These are phyloP conservation scores for Acronicta alni DNA, from an alignment of 2,888 invertebrate species.

Conservation along the genomic window DNA sequence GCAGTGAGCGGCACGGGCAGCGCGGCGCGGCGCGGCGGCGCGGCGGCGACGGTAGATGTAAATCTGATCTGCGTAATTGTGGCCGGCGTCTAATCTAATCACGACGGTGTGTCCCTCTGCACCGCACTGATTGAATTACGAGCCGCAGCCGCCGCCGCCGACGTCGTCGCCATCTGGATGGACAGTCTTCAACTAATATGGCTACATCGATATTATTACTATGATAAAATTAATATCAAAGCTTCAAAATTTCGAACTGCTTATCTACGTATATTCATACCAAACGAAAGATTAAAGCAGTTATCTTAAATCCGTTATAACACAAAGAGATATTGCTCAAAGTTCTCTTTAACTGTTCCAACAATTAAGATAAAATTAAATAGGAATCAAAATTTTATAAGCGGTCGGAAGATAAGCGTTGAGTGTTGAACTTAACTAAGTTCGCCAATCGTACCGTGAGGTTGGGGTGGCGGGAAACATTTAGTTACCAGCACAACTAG, in stretches of 20 bases:
- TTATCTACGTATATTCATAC: constrained; percentile 23
- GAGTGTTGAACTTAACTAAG: constrained; percentile 83
- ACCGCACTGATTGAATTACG: constrained; percentile 83
- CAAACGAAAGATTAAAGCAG: constrained; percentile 52
- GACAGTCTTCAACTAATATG: constrained; percentile 56
- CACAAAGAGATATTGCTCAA: constrained; percentile 75
- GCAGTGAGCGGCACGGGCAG: background rate
- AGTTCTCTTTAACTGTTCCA: constrained; percentile 81
- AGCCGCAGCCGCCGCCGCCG: constrained; percentile 60
- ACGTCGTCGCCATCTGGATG: constrained; percentile 58
- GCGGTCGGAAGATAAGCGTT: constrained; percentile 84
- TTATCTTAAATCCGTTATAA: constrained; percentile 69
- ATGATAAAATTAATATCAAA: constrained; percentile 45
- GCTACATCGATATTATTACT: constrained; percentile 62
- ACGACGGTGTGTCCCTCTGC: constrained; percentile 82
- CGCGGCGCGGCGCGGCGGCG: background rate
- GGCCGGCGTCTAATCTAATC: constrained; percentile 87
- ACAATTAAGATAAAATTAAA: constrained; percentile 87
- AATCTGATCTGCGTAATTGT: constrained; percentile 88
- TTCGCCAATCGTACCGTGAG: constrained; percentile 69
- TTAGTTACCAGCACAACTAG: constrained; percentile 40
- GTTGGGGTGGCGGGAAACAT: constrained; percentile 55
- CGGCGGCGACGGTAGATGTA: constrained; percentile 71
- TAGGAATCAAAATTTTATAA: constrained; percentile 87
- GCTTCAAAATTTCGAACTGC: constrained; percentile 30